These are phyloP conservation scores for Scaptomyza flava DNA, from an alignment of 2,888 invertebrate species.

Conservation along the genomic window DNA sequence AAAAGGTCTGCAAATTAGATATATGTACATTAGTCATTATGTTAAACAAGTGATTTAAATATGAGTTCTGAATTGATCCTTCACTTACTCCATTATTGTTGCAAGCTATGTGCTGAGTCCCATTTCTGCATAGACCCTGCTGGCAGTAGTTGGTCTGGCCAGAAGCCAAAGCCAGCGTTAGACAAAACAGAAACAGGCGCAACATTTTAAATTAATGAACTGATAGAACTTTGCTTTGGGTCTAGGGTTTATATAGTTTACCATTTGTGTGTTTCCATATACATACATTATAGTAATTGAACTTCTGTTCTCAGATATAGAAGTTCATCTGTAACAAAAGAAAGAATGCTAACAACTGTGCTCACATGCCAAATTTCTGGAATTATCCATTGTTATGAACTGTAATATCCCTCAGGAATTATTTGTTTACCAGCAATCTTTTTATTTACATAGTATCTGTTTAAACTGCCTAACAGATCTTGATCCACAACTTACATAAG, in stretches of 20 bases:
- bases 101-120: conserved; percentile 47
- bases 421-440: not conserved
- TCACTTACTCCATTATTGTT: conserved; percentile 46
- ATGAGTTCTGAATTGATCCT: not conserved
- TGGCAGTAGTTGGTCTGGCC: conserved; percentile 46
- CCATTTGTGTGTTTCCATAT: not conserved
- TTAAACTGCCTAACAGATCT: not conserved
- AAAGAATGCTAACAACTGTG: conserved; percentile 21
- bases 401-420: conserved; percentile 12
- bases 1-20: conserved; percentile 29
- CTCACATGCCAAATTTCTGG: not conserved
- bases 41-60: not conserved
- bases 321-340: conserved; percentile 3
- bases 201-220: conserved; percentile 34
- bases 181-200: conserved; percentile 22
- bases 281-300: too few relatives aligned
- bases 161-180: conserved; percentile 13
- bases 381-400: not conserved
- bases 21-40: not conserved
- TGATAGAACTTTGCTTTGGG: not conserved
- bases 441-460: not conserved
- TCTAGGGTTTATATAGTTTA: conserved; percentile 26
- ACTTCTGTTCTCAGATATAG: not conserved
- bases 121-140: conserved; percentile 9
- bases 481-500: not conserved